phyloP scores from a whole-genome alignment of 2,797 vertebrate species.

The Hemitrygon akajei region DNA sequence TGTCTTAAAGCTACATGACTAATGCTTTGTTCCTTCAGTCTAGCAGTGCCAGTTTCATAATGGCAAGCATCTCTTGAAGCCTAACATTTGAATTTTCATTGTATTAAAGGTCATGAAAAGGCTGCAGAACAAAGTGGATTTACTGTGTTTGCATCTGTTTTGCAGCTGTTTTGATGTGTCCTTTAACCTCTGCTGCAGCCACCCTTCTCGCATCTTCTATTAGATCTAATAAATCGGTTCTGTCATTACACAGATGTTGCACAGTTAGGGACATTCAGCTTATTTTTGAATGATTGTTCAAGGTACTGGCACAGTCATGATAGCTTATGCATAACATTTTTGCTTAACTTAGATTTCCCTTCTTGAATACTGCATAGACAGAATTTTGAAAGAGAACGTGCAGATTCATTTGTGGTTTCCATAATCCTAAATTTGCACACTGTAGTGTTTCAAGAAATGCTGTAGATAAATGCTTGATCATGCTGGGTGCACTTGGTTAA shows the following conservation, averaged over 20 bases:
- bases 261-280: slow-evolving; percentile 37
- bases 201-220: slow-evolving; percentile 37
- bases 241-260: slow-evolving; percentile 38
- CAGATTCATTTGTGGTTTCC: slow-evolving; percentile 59
- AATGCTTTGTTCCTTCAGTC: slow-evolving; percentile 35
- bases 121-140: slow-evolving; percentile 36
- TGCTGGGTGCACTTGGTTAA: slow-evolving; percentile 60
- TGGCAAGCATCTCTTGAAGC: slow-evolving; percentile 32
- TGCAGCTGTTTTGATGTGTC: slow-evolving; percentile 36
- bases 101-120: slow-evolving; percentile 36
- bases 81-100: slow-evolving; percentile 38
- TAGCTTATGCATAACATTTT: slow-evolving; percentile 34
- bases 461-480: slow-evolving; percentile 64
- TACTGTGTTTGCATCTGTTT: slow-evolving; percentile 38
- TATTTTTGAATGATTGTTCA: slow-evolving; percentile 37
- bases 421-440: slow-evolving; percentile 60
- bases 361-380: slow-evolving; percentile 35
- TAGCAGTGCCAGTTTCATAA: slow-evolving; percentile 34
- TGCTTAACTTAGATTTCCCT: slow-evolving; percentile 29
- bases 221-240: slow-evolving; percentile 37
- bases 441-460: slow-evolving; percentile 57
- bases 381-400: slow-evolving; percentile 50
- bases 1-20: slow-evolving; percentile 37
- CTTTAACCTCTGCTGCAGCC: slow-evolving; percentile 36
- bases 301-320: slow-evolving; percentile 28